Evolutionary conservation across 2,888 invertebrate species (phyloP).

Genomic region (Harpalus rufipes): DNA sequence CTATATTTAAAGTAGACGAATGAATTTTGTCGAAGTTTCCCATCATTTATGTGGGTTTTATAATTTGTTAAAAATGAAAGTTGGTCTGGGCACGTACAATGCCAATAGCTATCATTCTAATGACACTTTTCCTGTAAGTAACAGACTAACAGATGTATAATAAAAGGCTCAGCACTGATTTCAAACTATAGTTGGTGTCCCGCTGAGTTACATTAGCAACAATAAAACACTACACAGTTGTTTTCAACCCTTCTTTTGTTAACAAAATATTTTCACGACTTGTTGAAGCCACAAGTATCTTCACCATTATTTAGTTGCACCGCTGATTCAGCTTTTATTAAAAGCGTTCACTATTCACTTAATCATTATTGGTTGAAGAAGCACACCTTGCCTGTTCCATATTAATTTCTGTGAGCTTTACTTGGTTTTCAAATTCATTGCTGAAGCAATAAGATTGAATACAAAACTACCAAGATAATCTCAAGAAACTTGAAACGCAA

Average conservation of each 20-base stretch:
- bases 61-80: too few species aligned
- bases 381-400: too few species aligned
- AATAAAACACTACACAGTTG: slow-evolving; percentile 8
- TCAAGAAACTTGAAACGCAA: neutral
- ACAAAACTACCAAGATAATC: neutral
- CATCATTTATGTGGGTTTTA: too few species aligned
- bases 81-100: too few species aligned
- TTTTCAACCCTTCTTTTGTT: slow-evolving; percentile 20
- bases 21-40: too few species aligned
- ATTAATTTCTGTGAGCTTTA: too few species aligned
- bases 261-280: slow-evolving; percentile 14
- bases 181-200: neutral
- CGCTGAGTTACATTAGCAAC: slow-evolving; percentile 6
- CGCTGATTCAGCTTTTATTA: neutral
- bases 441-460: neutral
- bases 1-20: too few species aligned
- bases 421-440: neutral
- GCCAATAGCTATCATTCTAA: too few species aligned
- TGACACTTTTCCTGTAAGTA: neutral
- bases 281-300: neutral
- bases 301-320: too few species aligned
- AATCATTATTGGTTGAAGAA: too few species aligned
- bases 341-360: neutral
- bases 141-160: neutral
- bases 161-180: neutral